Base-by-base conservation (phyloP, 2,113 vertebrate genomes). In the Thunnus maccoyii region DNA sequence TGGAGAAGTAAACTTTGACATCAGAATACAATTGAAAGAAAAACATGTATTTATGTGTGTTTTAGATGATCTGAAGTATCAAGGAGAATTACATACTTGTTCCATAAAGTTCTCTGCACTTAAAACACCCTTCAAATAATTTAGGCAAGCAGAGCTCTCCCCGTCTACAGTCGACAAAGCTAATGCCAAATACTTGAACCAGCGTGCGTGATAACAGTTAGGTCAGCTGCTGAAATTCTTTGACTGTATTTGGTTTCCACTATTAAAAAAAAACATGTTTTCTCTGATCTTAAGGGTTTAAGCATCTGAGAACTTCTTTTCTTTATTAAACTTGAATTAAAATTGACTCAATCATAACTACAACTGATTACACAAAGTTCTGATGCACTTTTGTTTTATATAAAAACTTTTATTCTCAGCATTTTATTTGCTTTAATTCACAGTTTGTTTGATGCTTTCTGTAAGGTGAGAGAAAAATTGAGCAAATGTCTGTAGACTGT, bases 51-150 rank as follows among this genome's bases (percentile, higher is more conserved):
- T 54, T 27, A 32, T 66, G 48, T 51, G 20, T 30, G 46, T 76
- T 76, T 76, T 32, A 32, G 20, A n/a, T 44, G 20, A 14, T 70
- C 32, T 7, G 57, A 61, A 71, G 55, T 46, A 48, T 25, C 0
- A 8, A 48, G 17, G 16, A 20, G 32, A 50, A 18, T 64, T 65
- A 7, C 32, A 54, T 46, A 64, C 64, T 17, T 52, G 46, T 56
- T 32, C 30, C 5, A 32, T 32, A 32, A 76, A 71, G 55, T 72
- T 67, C n/a, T 61, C 47, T 46, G 41, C 16, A n/a, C 11, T 72
- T 2, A 22, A 22, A 65, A 50, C 76, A 51, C 32, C 54, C 20
- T 56, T 27, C 50, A 67, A 56, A 63, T 84, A 4, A 51, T 73
- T 58, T 52, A 65, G 36, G 36, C 27, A 22, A 47, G 57, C 16